Base-by-base conservation (phyloP, 2,797 vertebrate species). In the Danio kyathit region DNA sequence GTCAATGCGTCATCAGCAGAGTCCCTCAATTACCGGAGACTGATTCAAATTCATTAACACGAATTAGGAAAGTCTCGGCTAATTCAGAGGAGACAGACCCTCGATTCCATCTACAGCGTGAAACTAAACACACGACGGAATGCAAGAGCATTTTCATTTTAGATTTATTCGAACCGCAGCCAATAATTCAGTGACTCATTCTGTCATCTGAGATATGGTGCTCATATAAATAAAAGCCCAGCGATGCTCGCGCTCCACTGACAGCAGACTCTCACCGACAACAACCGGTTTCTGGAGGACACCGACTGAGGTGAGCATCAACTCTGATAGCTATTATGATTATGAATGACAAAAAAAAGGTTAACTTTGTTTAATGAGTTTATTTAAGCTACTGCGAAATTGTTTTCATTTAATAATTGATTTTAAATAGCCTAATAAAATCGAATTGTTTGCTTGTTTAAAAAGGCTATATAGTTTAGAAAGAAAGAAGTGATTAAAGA, bases 181-280 rank as follows among this genome's bases (percentile, higher is more conserved):
- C 21, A 70, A 61, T 51, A 51, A 41, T 60, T 19, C 8, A 11
- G 57, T n/a, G 46, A 59, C 16, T 67, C 63, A 19, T 67, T 66
- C 11, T 43, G 29, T 41, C 29, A 41, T 60, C 44, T 76, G 14
- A 17, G n/a, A 11, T 51, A 21, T 43, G 21, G 46, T 14, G 51
- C 9, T 11, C 43, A 14, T 67, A 77, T 77, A 77, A 59, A 77
- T 40, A 29, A 57, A 57, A 48, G 9, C 43, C 63, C 64, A 17
- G 10, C 6, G 63, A 48, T 38, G 14, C 52, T 48, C 41, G 14
- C 21, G 21, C 64, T 67, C 10, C 64, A 61, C 48, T 19, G 10
- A 61, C 29, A 57, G 5, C 13, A 2, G 5, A 59, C 71, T 44
- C 6, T 73, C 52, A 8, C 7, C 29, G 1, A 29, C 57, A 19